Evolutionary conservation across 2,797 vertebrate species (phyloP).

Genomic region (Cynodonichthys magdalenae): DNA sequence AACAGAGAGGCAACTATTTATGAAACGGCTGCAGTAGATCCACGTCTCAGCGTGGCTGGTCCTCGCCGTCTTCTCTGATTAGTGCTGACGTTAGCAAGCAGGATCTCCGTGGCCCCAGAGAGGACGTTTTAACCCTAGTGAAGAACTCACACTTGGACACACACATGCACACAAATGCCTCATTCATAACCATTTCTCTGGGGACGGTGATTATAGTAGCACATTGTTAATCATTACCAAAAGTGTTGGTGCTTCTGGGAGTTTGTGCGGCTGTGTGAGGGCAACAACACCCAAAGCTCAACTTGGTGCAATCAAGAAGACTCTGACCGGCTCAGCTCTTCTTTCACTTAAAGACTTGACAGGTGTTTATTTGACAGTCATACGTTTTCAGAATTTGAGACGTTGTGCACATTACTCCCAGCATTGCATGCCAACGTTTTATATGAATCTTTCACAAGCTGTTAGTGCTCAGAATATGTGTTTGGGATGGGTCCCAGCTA

Average conservation of each 20-base stretch:
- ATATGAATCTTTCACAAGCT: too few species aligned
- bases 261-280: conserved; percentile 25
- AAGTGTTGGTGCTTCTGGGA: conserved; percentile 57
- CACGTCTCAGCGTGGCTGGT: conserved; percentile 29
- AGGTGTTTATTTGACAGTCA: neutral
- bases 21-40: conserved; percentile 58
- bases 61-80: conserved; percentile 46
- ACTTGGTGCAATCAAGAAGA: conserved; percentile 11
- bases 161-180: conserved; percentile 28
- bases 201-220: conserved; percentile 59
- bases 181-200: conserved; percentile 52
- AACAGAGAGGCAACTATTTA: conserved; percentile 27
- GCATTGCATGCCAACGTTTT: too few species aligned
- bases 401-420: too few species aligned
- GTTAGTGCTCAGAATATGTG: too few species aligned
- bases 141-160: conserved; percentile 41
- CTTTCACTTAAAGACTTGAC: neutral
- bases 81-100: conserved; percentile 66
- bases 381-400: neutral
- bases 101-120: conserved; percentile 49
- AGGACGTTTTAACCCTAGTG: conserved; percentile 48
- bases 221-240: conserved; percentile 68
- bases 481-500: too few species aligned
- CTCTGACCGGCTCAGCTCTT: conserved; percentile 10
- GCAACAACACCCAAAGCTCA: conserved; percentile 12